Evolutionary conservation across 2,797 vertebrate species (phyloP).

Genomic region (Telmatherina bonti): DNA sequence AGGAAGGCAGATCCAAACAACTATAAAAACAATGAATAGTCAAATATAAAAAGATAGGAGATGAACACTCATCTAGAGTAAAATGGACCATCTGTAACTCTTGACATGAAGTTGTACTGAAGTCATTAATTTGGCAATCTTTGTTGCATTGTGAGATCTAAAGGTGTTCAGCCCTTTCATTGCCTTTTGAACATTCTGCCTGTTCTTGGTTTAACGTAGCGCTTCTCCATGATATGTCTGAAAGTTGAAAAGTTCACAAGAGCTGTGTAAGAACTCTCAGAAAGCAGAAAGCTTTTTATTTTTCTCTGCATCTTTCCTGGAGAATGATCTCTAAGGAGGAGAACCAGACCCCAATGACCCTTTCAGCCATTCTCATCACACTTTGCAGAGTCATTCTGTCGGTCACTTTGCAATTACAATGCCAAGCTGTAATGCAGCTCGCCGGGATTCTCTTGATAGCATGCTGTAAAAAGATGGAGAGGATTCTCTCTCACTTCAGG

Average conservation of each 20-base stretch:
- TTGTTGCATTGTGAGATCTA: no score
- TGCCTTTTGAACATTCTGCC: not conserved
- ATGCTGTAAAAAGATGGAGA: not conserved
- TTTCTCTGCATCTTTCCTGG: not conserved
- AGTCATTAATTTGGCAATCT: not conserved
- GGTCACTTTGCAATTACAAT: not conserved
- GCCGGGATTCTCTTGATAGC: conserved; percentile 1
- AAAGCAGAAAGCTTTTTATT: not conserved
- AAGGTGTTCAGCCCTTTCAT: not conserved
- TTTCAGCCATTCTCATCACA: not conserved
- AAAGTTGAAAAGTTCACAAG: not conserved
- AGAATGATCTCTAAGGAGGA: conserved; percentile 1
- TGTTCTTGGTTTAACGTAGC: not conserved
- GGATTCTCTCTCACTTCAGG: not conserved
- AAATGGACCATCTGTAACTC: conserved; percentile 11
- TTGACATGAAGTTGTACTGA: not conserved
- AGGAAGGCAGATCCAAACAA: not conserved
- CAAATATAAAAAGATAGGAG: not conserved
- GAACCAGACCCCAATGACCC: not conserved
- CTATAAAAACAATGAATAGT: not conserved
- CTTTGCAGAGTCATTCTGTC: not conserved
- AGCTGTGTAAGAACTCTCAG: not conserved
- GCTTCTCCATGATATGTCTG: not conserved
- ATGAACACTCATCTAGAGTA: not conserved
- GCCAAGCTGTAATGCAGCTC: not conserved